These are phyloP conservation scores for Dusona sp. DNA, from an alignment of 2,888 invertebrate species.

Conservation along the genomic window DNA sequence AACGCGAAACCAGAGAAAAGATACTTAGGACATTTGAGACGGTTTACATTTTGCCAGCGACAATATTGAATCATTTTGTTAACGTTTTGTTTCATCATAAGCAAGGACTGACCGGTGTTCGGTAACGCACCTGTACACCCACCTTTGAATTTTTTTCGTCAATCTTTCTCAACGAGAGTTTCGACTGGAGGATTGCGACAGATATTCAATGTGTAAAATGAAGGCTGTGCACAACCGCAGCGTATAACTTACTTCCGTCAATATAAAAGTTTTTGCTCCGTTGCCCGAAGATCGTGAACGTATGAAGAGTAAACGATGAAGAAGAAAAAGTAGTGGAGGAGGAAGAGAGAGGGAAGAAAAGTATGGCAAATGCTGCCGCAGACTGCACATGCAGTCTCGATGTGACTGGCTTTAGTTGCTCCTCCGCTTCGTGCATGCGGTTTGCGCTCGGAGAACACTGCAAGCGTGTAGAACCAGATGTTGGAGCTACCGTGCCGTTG, in stretches of 20 bases:
- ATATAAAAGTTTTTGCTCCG: constrained; percentile 52
- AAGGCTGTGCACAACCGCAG: neutral
- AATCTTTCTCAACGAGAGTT: neutral
- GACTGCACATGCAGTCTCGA: constrained; percentile 29
- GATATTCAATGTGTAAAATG: constrained; percentile 22
- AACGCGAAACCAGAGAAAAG: neutral
- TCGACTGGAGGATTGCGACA: constrained; percentile 1
- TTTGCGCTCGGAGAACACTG: constrained; percentile 41
- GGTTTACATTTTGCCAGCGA: neutral
- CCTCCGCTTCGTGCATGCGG: constrained; percentile 22
- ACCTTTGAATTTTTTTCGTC: neutral
- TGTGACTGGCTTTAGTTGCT: constrained; percentile 35
- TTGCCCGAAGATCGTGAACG: constrained; percentile 7
- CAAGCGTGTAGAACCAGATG: constrained; percentile 65
- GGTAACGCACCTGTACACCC: neutral
- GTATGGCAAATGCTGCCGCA: constrained; percentile 9
- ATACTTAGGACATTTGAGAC: neutral
- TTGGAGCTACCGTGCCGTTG: constrained; percentile 61
- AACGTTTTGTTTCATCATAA: neutral
- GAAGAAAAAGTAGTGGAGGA: constrained; percentile 2
- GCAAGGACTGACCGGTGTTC: neutral
- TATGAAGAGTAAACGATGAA: constrained; percentile 19
- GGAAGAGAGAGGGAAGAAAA: neutral
- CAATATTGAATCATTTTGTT: neutral
- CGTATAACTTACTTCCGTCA: constrained; percentile 56